Conservation (phyloP, 2,888 invertebrate genomes). For the Antheraea assamensis region DNA sequence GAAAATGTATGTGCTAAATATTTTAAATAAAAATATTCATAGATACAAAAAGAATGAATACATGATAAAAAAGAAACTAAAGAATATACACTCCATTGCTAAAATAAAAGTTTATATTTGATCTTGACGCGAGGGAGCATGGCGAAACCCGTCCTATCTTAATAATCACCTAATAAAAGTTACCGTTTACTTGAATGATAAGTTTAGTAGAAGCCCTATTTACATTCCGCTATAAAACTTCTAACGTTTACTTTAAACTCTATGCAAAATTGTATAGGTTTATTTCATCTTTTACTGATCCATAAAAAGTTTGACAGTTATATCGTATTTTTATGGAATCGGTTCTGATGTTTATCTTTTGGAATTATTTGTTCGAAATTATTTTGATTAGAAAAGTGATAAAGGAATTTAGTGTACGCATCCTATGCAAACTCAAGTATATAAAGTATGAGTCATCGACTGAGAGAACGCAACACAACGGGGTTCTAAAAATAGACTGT, state of each 20-base stretch:
- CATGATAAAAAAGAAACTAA: no score
- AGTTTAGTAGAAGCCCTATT: background rate
- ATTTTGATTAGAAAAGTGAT: no score
- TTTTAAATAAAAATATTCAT: no score
- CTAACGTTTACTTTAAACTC: background rate
- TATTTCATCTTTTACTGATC: background rate
- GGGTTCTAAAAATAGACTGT: no score
- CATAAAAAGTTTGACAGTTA: background rate
- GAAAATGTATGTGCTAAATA: no score
- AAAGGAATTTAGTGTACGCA: no score
- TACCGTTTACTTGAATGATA: constrained; percentile 17
- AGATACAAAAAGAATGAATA: no score
- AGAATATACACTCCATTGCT: background rate
- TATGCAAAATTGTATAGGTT: background rate
- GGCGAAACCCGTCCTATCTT: constrained; percentile 14
- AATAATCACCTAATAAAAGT: constrained; percentile 22
- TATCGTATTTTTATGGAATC: background rate
- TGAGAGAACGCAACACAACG: no score
- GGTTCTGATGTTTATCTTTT: background rate
- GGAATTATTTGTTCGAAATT: no score
- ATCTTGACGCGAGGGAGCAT: background rate
- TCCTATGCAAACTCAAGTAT: no score
- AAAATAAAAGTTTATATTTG: constrained; percentile 14
- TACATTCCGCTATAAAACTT: background rate
- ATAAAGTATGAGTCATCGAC: no score